Evolutionary conservation across 1,140 invertebrate species (phyloP), one percentile per base, ranked within the genome.

Genomic region (Camponotus vicinus): DNA sequence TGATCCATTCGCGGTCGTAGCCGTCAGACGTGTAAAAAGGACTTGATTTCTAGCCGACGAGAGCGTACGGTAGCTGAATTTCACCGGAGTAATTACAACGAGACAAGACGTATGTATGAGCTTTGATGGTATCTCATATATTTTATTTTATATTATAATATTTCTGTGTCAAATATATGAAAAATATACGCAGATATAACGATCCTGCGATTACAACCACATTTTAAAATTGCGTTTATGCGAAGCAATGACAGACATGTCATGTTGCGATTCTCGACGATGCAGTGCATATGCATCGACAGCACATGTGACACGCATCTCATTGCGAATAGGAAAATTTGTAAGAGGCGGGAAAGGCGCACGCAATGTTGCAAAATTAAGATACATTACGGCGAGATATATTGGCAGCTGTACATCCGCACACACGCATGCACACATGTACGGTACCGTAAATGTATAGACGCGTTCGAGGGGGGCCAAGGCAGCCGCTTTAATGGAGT

Each of bases 231-330:
- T 6, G 13, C 18, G 4, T 52, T 49, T 49, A 4, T 49, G 15
- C 11, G 45, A 15, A 49, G 13, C 49, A 52, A 15, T 6, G 49
- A 52, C 13, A 49, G 4, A 5, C 66, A 61, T 88, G 83, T 77
- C 80, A 69, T 34, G 11, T 1, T 55, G 70, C 52, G 67, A 77
- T 84, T 85, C 87, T 66, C n/a, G 59, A 18, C 42, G 57, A 27
- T 21, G 70, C 61, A 21, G 55, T 49, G 84, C 78, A 73, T 85
- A 45, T 73, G 45, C 32, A 52, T 6, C 85, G 15, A 42, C 80
- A 77, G 77, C 88, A 90, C 77, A 73, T 86, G 80, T 90, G 89
- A 90, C 88, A 90, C 86, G 89, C 88, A 90, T 90, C 70, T 87
- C 86, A 86, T 90, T 83, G 77, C 80, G 80, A 61, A 90, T 85